Evolutionary conservation across 2,888 invertebrate species (phyloP).

Genomic region (Cheilosia grossa): DNA sequence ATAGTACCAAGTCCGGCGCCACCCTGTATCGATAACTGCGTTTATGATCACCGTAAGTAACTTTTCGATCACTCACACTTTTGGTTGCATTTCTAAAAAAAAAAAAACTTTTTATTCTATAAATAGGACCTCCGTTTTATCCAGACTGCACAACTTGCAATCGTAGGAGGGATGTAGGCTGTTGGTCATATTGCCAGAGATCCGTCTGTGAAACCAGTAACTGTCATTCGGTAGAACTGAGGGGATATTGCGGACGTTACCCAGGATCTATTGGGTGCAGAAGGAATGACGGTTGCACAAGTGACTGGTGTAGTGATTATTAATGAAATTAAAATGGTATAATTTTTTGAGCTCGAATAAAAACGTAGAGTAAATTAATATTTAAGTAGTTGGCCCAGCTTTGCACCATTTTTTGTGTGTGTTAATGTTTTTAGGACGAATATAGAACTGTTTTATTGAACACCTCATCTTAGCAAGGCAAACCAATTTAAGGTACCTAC

Average conservation of each 20-base stretch:
- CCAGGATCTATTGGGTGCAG: constrained; percentile 76
- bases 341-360: too few species aligned
- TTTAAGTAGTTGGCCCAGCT: too few species aligned
- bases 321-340: neutral
- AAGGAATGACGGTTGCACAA: constrained; percentile 76
- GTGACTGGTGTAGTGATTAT: constrained; percentile 57
- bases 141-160: constrained; percentile 79
- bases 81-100: neutral
- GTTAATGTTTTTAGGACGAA: too few species aligned
- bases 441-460: too few species aligned
- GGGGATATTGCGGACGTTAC: constrained; percentile 76
- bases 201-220: constrained; percentile 75
- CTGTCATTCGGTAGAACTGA: constrained; percentile 77
- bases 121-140: constrained; percentile 72
- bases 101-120: neutral
- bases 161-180: constrained; percentile 46
- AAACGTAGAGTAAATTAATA: too few species aligned
- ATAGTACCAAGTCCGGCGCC: constrained; percentile 5
- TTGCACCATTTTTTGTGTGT: too few species aligned
- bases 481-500: too few species aligned
- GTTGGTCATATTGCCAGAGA: constrained; percentile 78
- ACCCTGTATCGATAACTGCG: constrained; percentile 75
- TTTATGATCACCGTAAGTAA: constrained; percentile 16
- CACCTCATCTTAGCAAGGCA: too few species aligned
- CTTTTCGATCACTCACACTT: neutral